These are phyloP conservation scores for Pangasius mekongensis DNA, from an alignment of 2,797 vertebrate genomes.

Conservation along the genomic window DNA sequence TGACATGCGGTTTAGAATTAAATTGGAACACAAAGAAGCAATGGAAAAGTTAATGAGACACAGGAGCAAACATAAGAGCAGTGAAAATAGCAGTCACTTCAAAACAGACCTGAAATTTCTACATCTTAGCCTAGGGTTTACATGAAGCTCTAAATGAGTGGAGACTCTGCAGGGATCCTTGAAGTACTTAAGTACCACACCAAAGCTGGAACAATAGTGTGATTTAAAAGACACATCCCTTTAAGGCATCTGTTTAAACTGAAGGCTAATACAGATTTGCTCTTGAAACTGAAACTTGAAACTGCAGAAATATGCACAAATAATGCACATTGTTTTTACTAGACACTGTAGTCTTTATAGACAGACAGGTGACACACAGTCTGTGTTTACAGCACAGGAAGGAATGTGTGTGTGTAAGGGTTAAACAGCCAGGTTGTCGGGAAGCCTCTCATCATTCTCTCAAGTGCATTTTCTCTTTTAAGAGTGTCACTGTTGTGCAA, in stretches of 20 bases:
- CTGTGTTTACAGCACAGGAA: constrained; percentile 9
- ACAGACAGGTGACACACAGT: constrained; percentile 30
- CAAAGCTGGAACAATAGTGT: constrained; percentile 29
- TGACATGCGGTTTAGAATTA: constrained; percentile 39
- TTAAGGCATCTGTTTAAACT: constrained; percentile 24
- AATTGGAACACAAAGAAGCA: constrained; percentile 12
- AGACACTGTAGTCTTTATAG: constrained; percentile 5
- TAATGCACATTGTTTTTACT: constrained; percentile 13
- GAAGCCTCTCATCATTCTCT: constrained; percentile 16
- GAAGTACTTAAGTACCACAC: constrained; percentile 34
- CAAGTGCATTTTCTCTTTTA: constrained; percentile 1
- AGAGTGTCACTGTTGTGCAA: background rate
- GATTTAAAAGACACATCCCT: constrained; percentile 34
- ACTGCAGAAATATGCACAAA: background rate
- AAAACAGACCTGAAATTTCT: constrained; percentile 27
- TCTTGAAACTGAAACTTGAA: constrained; percentile 4
- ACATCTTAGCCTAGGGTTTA: constrained; percentile 24
- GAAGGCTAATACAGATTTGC: constrained; percentile 9
- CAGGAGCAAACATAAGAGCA: constrained; percentile 17
- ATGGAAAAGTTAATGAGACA: constrained; percentile 33
- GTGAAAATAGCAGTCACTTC: constrained; percentile 35
- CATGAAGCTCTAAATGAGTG: constrained; percentile 28
- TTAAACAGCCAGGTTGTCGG: background rate
- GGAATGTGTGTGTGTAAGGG: constrained; percentile 21
- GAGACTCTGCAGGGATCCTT: constrained; percentile 36